phyloP scores from a whole-genome alignment of 2,888 invertebrate genomes.

The Anthoptus insignis region DNA sequence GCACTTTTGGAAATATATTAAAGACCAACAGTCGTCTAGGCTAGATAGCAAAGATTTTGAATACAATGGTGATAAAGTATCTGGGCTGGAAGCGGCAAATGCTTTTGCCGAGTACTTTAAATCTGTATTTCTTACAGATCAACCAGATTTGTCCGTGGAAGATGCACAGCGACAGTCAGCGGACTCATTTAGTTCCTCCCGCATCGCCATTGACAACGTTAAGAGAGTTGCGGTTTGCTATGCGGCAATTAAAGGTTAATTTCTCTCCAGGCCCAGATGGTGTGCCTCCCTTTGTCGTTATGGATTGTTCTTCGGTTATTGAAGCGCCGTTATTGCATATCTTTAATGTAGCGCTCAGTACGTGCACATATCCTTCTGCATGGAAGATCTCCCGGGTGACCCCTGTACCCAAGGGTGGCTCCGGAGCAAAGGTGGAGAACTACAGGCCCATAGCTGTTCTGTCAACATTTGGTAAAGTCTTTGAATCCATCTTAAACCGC shows the following conservation, averaged over 20 bases:
- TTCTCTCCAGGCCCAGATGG: not conserved
- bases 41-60: not conserved
- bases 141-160: not conserved
- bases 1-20: constrained; percentile 23
- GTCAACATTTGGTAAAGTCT: not conserved
- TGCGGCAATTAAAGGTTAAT: not conserved
- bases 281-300: not conserved
- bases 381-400: not conserved
- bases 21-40: not conserved
- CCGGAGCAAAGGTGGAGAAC: not conserved
- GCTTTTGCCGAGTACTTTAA: constrained; percentile 25
- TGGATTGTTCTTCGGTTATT: not conserved
- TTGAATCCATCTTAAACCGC: constrained; percentile 2
- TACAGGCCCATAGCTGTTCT: not conserved
- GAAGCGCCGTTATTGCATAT: not conserved
- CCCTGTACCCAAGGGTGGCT: not conserved
- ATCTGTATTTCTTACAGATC: not conserved
- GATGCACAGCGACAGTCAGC: not conserved
- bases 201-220: not conserved
- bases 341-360: not conserved
- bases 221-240: not conserved
- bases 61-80: not conserved
- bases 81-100: constrained; percentile 9
- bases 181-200: not conserved
- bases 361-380: not conserved